Evolutionary conservation across 2,113 vertebrate species (phyloP), one percentile per base, ranked within the genome.

Genomic region (Paralichthys olivaceus): DNA sequence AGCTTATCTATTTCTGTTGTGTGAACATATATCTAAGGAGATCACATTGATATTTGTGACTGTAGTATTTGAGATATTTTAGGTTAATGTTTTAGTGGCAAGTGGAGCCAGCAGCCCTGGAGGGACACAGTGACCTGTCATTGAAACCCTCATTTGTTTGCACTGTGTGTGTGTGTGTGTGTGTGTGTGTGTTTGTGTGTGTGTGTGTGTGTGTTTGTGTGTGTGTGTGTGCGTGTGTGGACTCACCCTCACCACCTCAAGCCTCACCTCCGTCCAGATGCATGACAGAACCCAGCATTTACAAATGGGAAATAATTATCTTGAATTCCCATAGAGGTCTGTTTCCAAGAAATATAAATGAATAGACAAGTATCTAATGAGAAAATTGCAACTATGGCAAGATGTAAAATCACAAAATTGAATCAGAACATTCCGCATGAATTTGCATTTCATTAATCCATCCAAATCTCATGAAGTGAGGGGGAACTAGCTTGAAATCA

Each of bases 81-180:
- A 67, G 23, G 2, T 51, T 69, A 7, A 55, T 4, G 43, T 72
- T 45, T 78, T 40, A 22, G 19, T 54, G 19, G n/a, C 0, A 1
- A 68, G 19, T 37, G 29, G 19, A 68, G 61, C 9, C 32, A 45
- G 0, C 7, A 13, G 43, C 26, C 29, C 28, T 59, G n/a, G 9
- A 23, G n/a, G 66, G 1, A 45, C 70, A 62, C 29, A 23, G 4
- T 80, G 71, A 20, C 77, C 11, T 6, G 54, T 72, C 26, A 72
- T 34, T 26, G 5, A 69, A 69, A 80, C 49, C 56, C 57, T 69
- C 3, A 32, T 59, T 55, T 79, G 66, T 83, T 82, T 57, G 69
- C 59, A 55, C 55, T 37, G 40, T 55, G 47, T 64, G 53, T 53
- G 34, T 68, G 51, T 72, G 20, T 64, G 34, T 69, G 57, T 63